Percentiles rank a stretch among this genome's conserved stretches.
Evolutionary conservation across 2,888 invertebrate species (phyloP).

Genomic region (Aspidiotus rigidus): DNA sequence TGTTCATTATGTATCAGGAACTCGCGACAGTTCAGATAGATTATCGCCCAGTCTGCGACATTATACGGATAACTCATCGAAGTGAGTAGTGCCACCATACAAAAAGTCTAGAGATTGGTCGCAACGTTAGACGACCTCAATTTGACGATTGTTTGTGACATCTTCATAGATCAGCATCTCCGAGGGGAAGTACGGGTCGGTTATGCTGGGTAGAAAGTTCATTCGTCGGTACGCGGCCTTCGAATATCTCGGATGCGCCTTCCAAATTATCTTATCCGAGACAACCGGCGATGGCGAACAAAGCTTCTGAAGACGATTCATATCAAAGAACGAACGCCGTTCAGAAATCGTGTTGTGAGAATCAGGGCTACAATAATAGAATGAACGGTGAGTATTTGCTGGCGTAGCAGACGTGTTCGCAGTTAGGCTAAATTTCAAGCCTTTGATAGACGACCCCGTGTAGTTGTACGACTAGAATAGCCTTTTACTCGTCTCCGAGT

Average conservation of each 20-base stretch:
- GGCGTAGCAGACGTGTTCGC: slow-evolving; percentile 22
- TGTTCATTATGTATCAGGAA: slow-evolving; percentile 69
- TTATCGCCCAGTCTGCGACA: slow-evolving; percentile 41
- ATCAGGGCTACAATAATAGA: slow-evolving; percentile 26
- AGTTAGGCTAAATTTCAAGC: too few species aligned
- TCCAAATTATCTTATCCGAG: slow-evolving; percentile 4
- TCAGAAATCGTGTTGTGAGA: slow-evolving; percentile 25
- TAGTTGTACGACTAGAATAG: too few species aligned
- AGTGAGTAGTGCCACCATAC: slow-evolving; percentile 35
- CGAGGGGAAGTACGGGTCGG: slow-evolving; percentile 53
- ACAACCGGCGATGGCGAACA: not conserved
- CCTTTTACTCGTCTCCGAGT: too few species aligned
- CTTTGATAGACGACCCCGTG: too few species aligned
- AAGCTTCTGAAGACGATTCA: slow-evolving; percentile 15
- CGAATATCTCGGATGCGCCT: slow-evolving; percentile 44
- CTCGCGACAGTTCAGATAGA: slow-evolving; percentile 43
- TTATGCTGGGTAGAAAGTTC: slow-evolving; percentile 88
- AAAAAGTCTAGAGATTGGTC: not conserved
- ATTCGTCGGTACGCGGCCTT: slow-evolving; percentile 74
- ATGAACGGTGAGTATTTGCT: slow-evolving; percentile 34
- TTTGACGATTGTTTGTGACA: not conserved
- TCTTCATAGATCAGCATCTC: slow-evolving; percentile 41
- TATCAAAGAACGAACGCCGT: slow-evolving; percentile 18
- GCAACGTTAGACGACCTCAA: too few species aligned
- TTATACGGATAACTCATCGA: slow-evolving; percentile 39